Evolutionary conservation across 2,113 vertebrate species (phyloP).

Genomic region (Sturnus vulgaris): DNA sequence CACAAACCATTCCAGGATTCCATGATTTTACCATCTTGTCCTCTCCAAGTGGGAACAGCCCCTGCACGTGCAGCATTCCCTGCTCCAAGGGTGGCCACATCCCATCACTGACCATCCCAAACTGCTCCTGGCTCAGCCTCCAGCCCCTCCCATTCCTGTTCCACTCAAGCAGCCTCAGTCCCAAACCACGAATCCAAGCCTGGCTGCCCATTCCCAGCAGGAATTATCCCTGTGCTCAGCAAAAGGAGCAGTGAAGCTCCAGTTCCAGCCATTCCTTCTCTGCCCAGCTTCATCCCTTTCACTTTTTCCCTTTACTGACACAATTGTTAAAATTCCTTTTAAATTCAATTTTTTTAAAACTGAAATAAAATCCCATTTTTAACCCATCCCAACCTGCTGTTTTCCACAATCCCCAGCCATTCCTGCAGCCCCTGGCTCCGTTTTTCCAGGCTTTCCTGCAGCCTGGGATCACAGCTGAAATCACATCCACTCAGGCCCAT

Average conservation of each 20-base stretch:
- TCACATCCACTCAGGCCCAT: neutral
- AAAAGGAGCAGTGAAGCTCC: neutral
- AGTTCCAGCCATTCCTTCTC: neutral
- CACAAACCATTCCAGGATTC: neutral
- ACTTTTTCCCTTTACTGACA: neutral
- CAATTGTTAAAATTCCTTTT: neutral
- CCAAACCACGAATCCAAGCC: fast-evolving
- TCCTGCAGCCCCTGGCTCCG: neutral
- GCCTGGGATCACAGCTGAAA: neutral
- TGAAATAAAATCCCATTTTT: neutral
- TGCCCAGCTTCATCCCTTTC: fast-evolving
- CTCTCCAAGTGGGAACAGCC: neutral
- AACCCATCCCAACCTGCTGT: neutral
- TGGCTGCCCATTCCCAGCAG: neutral
- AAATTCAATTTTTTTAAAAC: fast-evolving
- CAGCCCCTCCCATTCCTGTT: fast-evolving
- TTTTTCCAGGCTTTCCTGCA: neutral
- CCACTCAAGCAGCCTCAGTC: neutral
- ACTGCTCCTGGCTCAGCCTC: neutral
- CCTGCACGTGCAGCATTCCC: fast-evolving
- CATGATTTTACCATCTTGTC: neutral
- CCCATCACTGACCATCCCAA: neutral
- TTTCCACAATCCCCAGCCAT: neutral
- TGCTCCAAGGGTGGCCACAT: neutral
- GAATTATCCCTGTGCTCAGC: neutral